Conservation (phyloP, 2,113 vertebrate genomes). For the Sialia sialis region DNA sequence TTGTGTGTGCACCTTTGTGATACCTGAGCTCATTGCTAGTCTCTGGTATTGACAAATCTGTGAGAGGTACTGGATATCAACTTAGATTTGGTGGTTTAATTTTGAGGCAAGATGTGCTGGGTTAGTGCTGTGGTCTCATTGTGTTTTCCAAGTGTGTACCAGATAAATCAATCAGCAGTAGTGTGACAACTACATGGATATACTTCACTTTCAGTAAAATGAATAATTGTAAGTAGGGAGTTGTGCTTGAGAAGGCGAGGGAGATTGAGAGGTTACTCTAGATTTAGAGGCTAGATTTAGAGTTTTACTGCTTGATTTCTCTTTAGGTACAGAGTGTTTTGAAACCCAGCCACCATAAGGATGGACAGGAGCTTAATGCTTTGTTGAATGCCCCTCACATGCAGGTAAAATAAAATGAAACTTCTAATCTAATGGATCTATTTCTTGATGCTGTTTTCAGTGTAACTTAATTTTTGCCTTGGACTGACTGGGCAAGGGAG, state of each 20-base stretch:
- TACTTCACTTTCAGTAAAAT: background rate
- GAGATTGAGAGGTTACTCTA: background rate
- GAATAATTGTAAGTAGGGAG: background rate
- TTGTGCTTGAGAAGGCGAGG: background rate
- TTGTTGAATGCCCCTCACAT: slow-evolving; percentile 89
- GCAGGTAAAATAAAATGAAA: slow-evolving; percentile 76
- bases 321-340: slow-evolving; percentile 87
- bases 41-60: background rate
- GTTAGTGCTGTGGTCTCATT: background rate
- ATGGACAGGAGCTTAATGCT: slow-evolving; percentile 85
- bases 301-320: background rate
- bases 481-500: background rate
- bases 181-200: background rate
- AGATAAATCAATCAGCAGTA: background rate
- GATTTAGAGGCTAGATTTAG: background rate
- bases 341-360: slow-evolving; percentile 85
- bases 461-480: background rate
- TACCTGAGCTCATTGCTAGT: background rate
- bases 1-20: background rate
- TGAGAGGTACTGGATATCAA: background rate
- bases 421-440: background rate
- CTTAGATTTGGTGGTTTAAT: background rate
- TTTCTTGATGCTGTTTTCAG: background rate
- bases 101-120: background rate
- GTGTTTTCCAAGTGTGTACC: background rate